Evolutionary conservation across 2,797 vertebrate species (phyloP), one percentile per base, ranked within the genome.

Genomic region (Pyrocephalus nanus): DNA sequence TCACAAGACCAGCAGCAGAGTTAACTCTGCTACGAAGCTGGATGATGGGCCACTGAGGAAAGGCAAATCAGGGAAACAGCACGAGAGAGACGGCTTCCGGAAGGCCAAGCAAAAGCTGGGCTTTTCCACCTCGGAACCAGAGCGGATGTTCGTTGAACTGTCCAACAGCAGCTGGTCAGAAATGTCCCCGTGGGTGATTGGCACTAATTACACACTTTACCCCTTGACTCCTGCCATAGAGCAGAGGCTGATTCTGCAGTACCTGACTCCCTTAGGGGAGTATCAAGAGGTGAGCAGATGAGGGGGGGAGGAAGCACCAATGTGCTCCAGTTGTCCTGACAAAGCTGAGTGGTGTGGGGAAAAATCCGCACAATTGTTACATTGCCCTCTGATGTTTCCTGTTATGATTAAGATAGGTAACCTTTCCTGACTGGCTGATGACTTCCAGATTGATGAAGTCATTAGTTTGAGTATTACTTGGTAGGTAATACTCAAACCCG

Each of bases 161-260:
- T 99, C 99, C 94, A 99, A 99, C 96, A 99, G 99, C 98, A 99
- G 99, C 98, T 99, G 99, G 99, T 99, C 99, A 51, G 99, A 99
- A 97, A 99, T 99, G 99, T 99, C 99, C 88, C 99, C 99, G 0
- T 99, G 99, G 99, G 99, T 99, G 92, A 99, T 99, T 92, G 99
- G 99, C 86, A 99, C 99, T 97, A 99, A 99, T 98, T 99, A 99
- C 66, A 99, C 98, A 26, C 98, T 99, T 95, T 99, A 98, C 90
- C 99, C 99, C 70, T 98, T 99, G 97, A 99, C 99, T 85, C 97
- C 99, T 8, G 99, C 98, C 94, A 99, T 99, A 61, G 99, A 99
- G 93, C 99, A 99, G 97, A 98, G 99, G 74, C 98, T 99, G 62
- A 99, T 99, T 96, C 98, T 99, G 82, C 99, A 99, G 88, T 99